A percentile compares a stretch with the other conserved stretches of the same genome.
Evolutionary conservation across 2,797 vertebrate genomes (phyloP).

Genomic region (Pelodytes ibericus): DNA sequence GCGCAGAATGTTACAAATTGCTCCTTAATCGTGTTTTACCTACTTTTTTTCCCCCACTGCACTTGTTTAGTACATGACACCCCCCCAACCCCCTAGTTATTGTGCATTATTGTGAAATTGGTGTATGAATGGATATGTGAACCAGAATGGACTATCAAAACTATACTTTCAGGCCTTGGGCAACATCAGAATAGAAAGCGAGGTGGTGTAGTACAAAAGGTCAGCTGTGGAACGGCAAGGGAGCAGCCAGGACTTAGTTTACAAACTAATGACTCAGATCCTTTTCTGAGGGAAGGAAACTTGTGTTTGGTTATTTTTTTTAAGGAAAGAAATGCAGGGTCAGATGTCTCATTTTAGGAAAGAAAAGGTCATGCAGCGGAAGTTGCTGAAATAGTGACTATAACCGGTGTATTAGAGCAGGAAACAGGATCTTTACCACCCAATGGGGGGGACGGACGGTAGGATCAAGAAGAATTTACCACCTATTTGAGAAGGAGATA

Average conservation of each 20-base stretch:
- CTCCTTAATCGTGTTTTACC: too few species aligned
- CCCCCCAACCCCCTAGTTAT: too few species aligned
- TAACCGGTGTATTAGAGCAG: background rate
- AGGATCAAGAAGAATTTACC: too few species aligned
- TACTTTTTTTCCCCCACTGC: too few species aligned
- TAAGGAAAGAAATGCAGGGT: conserved; percentile 33
- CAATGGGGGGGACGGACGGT: too few species aligned
- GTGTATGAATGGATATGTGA: too few species aligned
- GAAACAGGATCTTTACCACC: background rate
- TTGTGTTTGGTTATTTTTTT: conserved; percentile 12
- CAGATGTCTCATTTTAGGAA: background rate
- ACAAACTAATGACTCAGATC: conserved; percentile 42
- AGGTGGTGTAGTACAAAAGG: background rate
- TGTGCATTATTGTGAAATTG: too few species aligned
- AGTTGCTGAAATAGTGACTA: background rate
- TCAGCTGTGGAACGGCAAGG: conserved; percentile 1
- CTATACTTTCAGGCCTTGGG: too few species aligned
- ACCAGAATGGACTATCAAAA: too few species aligned
- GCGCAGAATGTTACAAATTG: too few species aligned
- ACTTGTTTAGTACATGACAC: too few species aligned
- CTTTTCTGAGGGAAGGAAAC: conserved; percentile 45
- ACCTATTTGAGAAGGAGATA: too few species aligned
- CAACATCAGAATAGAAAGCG: background rate
- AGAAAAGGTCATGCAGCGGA: conserved; percentile 2
- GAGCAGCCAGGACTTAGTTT: conserved; percentile 3